Evolutionary conservation across 2,797 vertebrate genomes (phyloP), one percentile per base, ranked within the genome.

Genomic region (Pterois miles): DNA sequence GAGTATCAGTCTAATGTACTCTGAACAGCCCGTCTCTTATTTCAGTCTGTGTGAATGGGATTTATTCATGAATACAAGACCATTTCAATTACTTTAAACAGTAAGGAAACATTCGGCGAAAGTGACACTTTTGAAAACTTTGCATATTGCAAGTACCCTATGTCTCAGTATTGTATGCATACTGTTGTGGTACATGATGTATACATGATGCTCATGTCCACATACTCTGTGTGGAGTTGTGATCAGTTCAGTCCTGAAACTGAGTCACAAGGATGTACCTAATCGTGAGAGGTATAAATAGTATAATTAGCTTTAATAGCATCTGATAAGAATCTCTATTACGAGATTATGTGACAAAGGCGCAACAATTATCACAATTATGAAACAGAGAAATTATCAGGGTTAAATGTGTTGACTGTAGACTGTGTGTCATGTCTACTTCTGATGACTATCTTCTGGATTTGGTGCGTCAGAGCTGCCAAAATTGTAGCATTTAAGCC

Each of bases 301-400:
- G 48, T 38, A 62, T 88, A 88, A 91, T 90, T 89, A 88, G 62
- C 63, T 63, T 72, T 76, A 90, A 87, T 83, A 76, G 84, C 33
- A 66, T 81, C 62, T 80, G 84, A 90, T 85, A 83, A 84, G 71
- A 78, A 87, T 90, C 82, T 81, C 65, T 71, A 76, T 87, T 76
- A 74, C 58, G 40, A 57, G 70, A 74, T 68, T 81, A 71, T 1
- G 31, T 81, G 82, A 85, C 84, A 50, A 50, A 50, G 46, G 46
- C 46, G 46, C 8, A 9, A 50, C 46, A 84, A 56, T 78, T 74
- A 82, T 59, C 34, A 33, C 38, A 59, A 60, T 70, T 65, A 76
- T 65, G 68, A 65, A 81, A 59, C 13, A 12, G 46, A 60, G 48
- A 81, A 74, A 85, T 83, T 43, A 74, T 60, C 62, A 69, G 38